These are phyloP conservation scores for Callaeas wilsoni DNA, from an alignment of 2,113 vertebrate species.

Conservation along the genomic window DNA sequence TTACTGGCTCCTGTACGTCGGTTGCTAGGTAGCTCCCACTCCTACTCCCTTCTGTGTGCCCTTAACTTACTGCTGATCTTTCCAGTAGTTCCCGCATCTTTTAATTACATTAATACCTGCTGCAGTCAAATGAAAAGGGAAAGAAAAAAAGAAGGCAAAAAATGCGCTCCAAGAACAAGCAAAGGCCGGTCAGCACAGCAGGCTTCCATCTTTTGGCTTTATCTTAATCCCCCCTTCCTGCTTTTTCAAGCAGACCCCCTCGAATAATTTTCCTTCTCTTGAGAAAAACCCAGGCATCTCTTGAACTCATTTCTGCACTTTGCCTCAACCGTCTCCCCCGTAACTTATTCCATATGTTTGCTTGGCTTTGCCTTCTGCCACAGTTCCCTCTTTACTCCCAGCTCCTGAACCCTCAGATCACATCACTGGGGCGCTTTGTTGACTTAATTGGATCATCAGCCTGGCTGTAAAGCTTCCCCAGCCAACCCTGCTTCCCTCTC, in stretches of 20 bases:
- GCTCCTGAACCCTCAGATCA: constrained; percentile 28
- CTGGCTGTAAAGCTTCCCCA: constrained; percentile 28
- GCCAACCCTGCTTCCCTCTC: not conserved
- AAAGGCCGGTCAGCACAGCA: constrained; percentile 28
- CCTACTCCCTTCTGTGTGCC: constrained; percentile 4
- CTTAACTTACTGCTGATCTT: constrained; percentile 28
- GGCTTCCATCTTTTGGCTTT: constrained; percentile 32
- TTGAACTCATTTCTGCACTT: constrained; percentile 46
- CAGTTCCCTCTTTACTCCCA: not conserved
- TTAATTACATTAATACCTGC: constrained; percentile 48
- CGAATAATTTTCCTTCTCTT: constrained; percentile 41
- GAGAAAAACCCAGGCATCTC: constrained; percentile 31
- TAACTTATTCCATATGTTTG: constrained; percentile 67
- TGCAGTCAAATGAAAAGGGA: not conserved
- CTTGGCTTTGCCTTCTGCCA: constrained; percentile 33
- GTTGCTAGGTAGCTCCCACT: constrained; percentile 67
- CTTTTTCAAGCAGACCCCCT: constrained; percentile 46
- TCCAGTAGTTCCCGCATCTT: not conserved
- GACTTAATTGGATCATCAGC: constrained; percentile 48
- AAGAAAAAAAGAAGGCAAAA: not conserved
- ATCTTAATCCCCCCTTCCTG: constrained; percentile 51
- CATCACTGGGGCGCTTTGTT: constrained; percentile 32
- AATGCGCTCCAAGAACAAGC: not conserved
- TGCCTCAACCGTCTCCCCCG: not conserved
- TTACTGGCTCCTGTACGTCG: constrained; percentile 37